Percentiles rank a stretch among this genome's conserved stretches.
These are phyloP conservation scores for Orcinus orca DNA, from an alignment of 2,113 vertebrate species.

Conservation along the genomic window DNA sequence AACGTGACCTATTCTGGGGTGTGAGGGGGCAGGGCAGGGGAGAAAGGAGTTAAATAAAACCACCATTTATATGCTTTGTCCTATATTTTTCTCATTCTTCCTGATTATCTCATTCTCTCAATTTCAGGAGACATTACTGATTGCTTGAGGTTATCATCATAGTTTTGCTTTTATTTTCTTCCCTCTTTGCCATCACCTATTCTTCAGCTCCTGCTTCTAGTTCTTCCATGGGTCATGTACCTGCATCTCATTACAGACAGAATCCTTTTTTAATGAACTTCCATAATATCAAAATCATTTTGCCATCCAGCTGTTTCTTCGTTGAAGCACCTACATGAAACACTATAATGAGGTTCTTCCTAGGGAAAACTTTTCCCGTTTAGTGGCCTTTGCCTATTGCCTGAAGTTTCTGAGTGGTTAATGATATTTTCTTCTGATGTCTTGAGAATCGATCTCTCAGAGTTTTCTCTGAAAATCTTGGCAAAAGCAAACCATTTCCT, in stretches of 20 bases:
- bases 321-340: slow-evolving; percentile 29
- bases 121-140: neutral
- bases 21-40: neutral
- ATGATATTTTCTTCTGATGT: slow-evolving; percentile 53
- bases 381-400: slow-evolving; percentile 13
- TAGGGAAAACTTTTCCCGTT: slow-evolving; percentile 39
- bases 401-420: slow-evolving; percentile 43
- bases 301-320: slow-evolving; percentile 26
- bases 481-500: slow-evolving; percentile 52
- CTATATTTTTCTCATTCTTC: neutral
- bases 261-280: slow-evolving; percentile 57
- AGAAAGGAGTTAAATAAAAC: neutral
- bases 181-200: neutral
- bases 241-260: slow-evolving; percentile 48
- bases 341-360: slow-evolving; percentile 51
- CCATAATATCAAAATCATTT: slow-evolving; percentile 7
- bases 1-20: neutral
- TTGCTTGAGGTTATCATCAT: neutral
- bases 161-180: neutral
- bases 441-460: slow-evolving; percentile 40
- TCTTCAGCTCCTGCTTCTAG: neutral
- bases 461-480: slow-evolving; percentile 52
- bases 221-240: neutral
- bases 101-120: neutral
- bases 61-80: neutral